These are phyloP conservation scores for Epinotia nisella DNA, from an alignment of 2,888 invertebrate genomes.

Conservation along the genomic window DNA sequence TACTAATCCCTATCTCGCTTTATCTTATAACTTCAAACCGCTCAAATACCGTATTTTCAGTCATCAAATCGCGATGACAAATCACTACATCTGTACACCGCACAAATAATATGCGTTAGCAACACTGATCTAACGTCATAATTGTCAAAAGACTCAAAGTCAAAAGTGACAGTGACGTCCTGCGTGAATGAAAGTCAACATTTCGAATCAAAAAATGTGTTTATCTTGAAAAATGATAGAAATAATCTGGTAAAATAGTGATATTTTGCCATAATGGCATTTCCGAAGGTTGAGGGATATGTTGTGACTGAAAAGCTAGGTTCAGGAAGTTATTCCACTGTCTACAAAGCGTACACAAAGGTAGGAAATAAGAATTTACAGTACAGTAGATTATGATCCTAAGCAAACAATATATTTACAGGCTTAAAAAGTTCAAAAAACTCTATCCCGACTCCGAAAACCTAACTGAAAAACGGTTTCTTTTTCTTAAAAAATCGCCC, in stretches of 20 bases:
- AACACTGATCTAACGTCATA: neutral
- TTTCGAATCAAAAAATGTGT: neutral
- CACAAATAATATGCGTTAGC: neutral
- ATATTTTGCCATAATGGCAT: constrained; percentile 68
- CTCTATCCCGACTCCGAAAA: too few species aligned
- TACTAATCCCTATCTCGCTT: too few species aligned
- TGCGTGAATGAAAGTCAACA: neutral
- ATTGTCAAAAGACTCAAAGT: constrained; percentile 19
- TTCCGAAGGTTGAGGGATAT: constrained; percentile 87
- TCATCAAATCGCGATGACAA: too few species aligned
- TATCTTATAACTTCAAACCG: too few species aligned
- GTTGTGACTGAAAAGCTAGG: constrained; percentile 90
- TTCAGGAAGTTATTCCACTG: constrained; percentile 92
- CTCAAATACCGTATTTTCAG: too few species aligned
- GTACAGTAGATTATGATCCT: neutral
- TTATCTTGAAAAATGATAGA: constrained; percentile 29
- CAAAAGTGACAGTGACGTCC: constrained; percentile 22
- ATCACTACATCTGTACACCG: neutral
- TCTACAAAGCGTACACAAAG: constrained; percentile 91
- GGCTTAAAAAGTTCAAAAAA: too few species aligned
- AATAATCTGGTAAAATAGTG: neutral
- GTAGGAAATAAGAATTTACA: constrained; percentile 63
- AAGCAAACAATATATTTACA: too few species aligned
- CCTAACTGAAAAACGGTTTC: too few species aligned
- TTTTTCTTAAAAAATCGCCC: too few species aligned